Conservation (phyloP, 2,888 invertebrate species). For the Metallyticus violacea region DNA sequence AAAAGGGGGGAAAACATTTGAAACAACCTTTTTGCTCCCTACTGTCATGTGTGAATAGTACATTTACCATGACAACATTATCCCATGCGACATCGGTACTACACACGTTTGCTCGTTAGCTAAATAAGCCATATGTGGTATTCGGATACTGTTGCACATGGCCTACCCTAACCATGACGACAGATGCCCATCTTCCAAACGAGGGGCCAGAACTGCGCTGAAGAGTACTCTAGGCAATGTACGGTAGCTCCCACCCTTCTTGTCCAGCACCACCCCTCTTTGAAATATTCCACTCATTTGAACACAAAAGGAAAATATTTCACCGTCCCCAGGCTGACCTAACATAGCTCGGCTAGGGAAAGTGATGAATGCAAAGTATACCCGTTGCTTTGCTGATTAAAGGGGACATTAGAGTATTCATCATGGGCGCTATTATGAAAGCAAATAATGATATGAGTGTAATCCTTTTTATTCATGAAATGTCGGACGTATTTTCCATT, state of each 20-base stretch:
- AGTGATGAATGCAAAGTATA: neutral
- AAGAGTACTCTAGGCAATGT: too few relatives aligned
- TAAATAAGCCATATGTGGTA: constrained; percentile 13
- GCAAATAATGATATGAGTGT: neutral
- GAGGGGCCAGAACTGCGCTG: too few relatives aligned
- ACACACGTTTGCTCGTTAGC: neutral
- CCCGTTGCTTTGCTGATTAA: neutral
- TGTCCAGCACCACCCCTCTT: neutral
- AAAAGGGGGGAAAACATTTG: neutral
- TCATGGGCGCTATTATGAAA: neutral
- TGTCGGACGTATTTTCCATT: neutral
- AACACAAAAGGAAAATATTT: too few relatives aligned
- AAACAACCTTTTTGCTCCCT: neutral
- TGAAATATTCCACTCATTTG: neutral
- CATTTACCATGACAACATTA: neutral
- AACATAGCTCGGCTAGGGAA: neutral
- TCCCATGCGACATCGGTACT: neutral
- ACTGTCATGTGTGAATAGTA: neutral
- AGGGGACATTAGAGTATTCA: neutral
- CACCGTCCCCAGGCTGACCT: neutral
- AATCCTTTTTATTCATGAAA: neutral
- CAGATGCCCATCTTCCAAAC: neutral
- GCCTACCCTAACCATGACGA: neutral
- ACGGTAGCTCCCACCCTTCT: too few relatives aligned
- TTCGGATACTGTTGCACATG: neutral